Evolutionary conservation across 2,797 vertebrate genomes (phyloP).

Genomic region (Dromococcyx pavoninus): DNA sequence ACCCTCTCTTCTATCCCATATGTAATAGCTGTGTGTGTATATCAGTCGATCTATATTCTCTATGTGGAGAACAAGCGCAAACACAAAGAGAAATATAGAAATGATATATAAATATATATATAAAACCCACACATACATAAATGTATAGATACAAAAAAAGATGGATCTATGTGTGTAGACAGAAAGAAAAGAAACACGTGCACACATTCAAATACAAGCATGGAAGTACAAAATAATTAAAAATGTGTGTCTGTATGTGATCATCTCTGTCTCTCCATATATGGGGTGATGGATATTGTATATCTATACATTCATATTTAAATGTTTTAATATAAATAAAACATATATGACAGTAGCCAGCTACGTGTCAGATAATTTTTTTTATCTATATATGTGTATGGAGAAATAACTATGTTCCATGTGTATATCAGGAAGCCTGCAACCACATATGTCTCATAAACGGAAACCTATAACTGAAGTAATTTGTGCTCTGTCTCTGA

Average conservation of each 20-base stretch:
- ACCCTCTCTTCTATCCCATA: background rate
- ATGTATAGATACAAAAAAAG: background rate
- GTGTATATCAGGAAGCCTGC: background rate
- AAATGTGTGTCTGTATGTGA: background rate
- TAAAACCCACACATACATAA: background rate
- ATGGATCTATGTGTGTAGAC: background rate
- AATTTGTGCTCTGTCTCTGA: background rate
- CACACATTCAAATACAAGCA: background rate
- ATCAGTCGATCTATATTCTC: background rate
- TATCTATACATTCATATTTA: background rate
- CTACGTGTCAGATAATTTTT: background rate
- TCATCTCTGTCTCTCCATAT: background rate
- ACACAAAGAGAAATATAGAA: background rate
- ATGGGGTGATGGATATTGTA: background rate
- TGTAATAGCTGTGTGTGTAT: background rate
- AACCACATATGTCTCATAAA: accelerated
- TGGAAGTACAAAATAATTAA: background rate
- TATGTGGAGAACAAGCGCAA: background rate
- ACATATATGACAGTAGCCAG: too few relatives aligned
- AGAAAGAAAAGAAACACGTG: background rate
- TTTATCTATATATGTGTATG: background rate
- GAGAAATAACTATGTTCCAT: background rate
- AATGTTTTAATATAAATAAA: background rate
- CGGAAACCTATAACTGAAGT: accelerated
- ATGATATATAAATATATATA: background rate